These are phyloP conservation scores for Pipistrellus kuhlii DNA, from an alignment of 2,797 vertebrate species.

Conservation along the genomic window DNA sequence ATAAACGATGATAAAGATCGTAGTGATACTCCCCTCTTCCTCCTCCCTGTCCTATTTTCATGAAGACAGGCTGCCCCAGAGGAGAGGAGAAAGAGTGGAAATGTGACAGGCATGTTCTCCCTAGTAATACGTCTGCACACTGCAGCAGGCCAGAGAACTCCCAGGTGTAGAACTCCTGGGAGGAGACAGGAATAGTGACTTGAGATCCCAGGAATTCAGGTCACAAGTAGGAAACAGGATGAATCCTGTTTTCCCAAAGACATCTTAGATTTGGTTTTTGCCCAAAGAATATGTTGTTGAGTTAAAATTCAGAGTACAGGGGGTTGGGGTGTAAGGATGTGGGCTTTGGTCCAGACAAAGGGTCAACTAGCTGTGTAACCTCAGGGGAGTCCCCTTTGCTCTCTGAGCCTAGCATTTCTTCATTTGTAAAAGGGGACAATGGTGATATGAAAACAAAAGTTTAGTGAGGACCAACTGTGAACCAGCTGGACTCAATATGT, in stretches of 20 bases:
- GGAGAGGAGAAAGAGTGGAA: not conserved
- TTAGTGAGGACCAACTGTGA: not conserved
- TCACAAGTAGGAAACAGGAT: not conserved
- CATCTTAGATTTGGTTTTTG: not conserved
- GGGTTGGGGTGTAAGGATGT: fast-evolving
- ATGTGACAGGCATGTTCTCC: not conserved
- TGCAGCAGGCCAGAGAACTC: not conserved
- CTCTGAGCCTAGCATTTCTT: not conserved
- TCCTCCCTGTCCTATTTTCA: conserved; percentile 19
- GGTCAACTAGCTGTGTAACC: not conserved
- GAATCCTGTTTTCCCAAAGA: not conserved
- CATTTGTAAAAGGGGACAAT: not conserved
- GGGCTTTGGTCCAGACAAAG: not conserved
- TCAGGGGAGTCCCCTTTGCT: not conserved
- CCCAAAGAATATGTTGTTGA: not conserved
- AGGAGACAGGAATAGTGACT: not conserved
- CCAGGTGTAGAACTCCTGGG: not conserved
- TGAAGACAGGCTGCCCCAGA: not conserved
- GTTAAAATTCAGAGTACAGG: not conserved
- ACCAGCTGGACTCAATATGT: not conserved
- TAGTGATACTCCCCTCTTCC: not conserved
- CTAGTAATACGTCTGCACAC: not conserved
- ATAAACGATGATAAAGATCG: conserved; percentile 46
- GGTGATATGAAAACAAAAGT: not conserved
- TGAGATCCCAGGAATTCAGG: not conserved